Percentiles rank a stretch among this genome's conserved stretches.
phyloP scores from a whole-genome alignment of 2,113 vertebrate genomes.

The Himantopus leucocephalus region DNA sequence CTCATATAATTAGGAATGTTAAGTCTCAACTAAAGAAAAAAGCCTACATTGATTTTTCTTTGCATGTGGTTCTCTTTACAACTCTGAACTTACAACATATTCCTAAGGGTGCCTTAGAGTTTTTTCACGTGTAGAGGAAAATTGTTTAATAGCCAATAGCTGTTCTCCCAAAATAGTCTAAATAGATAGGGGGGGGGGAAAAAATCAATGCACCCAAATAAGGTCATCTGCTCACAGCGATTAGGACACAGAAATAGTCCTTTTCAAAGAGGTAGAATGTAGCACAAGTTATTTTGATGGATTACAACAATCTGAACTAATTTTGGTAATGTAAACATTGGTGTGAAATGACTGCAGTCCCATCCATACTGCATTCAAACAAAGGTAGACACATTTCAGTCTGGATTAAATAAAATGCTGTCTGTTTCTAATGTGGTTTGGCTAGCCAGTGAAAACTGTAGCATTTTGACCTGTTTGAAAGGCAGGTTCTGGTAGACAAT shows the following conservation, averaged over 20 bases:
- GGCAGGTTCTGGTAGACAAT: background rate
- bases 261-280: background rate
- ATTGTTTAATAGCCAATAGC: background rate
- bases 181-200: background rate
- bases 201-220: background rate
- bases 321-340: background rate
- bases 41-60: background rate
- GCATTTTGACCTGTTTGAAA: background rate
- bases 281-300: background rate
- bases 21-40: background rate
- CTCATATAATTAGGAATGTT: background rate
- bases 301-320: background rate
- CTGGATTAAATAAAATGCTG: background rate
- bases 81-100: background rate
- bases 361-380: background rate
- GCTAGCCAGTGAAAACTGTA: background rate
- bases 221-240: background rate
- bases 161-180: background rate
- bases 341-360: background rate
- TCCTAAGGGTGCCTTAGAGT: background rate
- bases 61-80: background rate
- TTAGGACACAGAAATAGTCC: background rate
- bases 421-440: background rate
- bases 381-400: background rate
- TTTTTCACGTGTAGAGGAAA: background rate